These are phyloP conservation scores for Alfaro cultratus DNA, from an alignment of 2,797 vertebrate species.

Conservation along the genomic window DNA sequence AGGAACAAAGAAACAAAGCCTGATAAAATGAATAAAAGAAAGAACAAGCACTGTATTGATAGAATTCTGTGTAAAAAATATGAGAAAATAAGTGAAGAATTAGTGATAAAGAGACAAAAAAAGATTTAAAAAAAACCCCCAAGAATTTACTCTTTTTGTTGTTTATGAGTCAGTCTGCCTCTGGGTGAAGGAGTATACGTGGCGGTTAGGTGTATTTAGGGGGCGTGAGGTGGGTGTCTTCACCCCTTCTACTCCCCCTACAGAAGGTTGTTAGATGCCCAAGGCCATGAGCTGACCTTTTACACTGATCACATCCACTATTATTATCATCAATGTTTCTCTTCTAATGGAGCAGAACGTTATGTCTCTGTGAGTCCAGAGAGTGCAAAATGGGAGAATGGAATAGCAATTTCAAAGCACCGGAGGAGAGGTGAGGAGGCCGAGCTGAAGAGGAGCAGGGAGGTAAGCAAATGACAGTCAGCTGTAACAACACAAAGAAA, in stretches of 20 bases:
- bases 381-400: constrained; percentile 50
- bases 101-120: constrained; percentile 42
- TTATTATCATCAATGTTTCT: constrained; percentile 76
- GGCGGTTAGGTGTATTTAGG: constrained; percentile 49
- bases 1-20: constrained; percentile 33
- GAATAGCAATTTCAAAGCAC: constrained; percentile 40
- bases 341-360: constrained; percentile 70
- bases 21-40: constrained; percentile 38
- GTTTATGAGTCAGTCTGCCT: constrained; percentile 50
- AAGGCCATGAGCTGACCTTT: constrained; percentile 73
- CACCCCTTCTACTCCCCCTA: constrained; percentile 38
- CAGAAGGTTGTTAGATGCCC: constrained; percentile 57
- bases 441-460: neutral
- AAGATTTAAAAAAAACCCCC: constrained; percentile 40
- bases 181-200: constrained; percentile 26
- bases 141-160: constrained; percentile 31
- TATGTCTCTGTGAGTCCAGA: constrained; percentile 50
- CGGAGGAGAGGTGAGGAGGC: constrained; percentile 40
- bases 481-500: constrained; percentile 33
- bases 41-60: constrained; percentile 31
- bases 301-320: constrained; percentile 71
- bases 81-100: constrained; percentile 36
- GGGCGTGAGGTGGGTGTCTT: constrained; percentile 57
- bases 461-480: constrained; percentile 22
- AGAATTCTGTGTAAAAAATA: constrained; percentile 41